phyloP scores from a whole-genome alignment of 2,797 vertebrate genomes.

The Phrynocephalus vlangalii region DNA sequence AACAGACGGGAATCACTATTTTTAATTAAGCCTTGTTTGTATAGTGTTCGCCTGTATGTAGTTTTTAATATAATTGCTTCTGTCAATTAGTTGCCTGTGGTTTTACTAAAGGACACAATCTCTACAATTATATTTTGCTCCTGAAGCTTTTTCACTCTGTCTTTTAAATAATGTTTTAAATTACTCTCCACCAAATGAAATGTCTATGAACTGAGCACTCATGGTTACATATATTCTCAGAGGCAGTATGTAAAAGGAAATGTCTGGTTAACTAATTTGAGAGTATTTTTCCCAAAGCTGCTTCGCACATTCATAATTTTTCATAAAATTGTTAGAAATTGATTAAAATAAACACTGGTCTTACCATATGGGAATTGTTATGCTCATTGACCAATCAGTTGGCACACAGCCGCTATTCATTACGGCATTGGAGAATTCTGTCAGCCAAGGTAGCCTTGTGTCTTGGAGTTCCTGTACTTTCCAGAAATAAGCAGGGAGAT shows the following conservation, averaged over 20 bases:
- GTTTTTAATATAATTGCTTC: constrained; percentile 20
- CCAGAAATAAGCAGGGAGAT: not conserved
- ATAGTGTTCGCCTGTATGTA: not conserved
- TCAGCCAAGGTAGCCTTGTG: too few relatives aligned
- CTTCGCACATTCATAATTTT: not conserved
- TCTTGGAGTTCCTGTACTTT: too few relatives aligned
- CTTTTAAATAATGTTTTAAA: constrained; percentile 19
- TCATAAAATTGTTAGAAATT: not conserved
- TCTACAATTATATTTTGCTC: constrained; percentile 21
- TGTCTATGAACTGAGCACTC: not conserved
- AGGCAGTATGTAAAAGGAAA: not conserved
- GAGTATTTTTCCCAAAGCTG: not conserved
- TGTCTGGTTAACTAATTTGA: constrained; percentile 8
- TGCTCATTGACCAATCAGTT: too few relatives aligned
- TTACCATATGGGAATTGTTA: not conserved
- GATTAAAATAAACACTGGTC: constrained; percentile 4
- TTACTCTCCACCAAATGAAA: not conserved
- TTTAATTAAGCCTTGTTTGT: constrained; percentile 15
- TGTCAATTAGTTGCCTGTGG: not conserved
- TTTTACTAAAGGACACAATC: constrained; percentile 7
- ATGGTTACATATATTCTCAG: not conserved
- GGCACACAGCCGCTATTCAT: too few relatives aligned
- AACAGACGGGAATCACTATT: not conserved
- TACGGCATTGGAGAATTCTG: too few relatives aligned
- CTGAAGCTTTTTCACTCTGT: not conserved